Base-by-base conservation (phyloP, 1,140 invertebrate species). In the Drosophila auraria region DNA sequence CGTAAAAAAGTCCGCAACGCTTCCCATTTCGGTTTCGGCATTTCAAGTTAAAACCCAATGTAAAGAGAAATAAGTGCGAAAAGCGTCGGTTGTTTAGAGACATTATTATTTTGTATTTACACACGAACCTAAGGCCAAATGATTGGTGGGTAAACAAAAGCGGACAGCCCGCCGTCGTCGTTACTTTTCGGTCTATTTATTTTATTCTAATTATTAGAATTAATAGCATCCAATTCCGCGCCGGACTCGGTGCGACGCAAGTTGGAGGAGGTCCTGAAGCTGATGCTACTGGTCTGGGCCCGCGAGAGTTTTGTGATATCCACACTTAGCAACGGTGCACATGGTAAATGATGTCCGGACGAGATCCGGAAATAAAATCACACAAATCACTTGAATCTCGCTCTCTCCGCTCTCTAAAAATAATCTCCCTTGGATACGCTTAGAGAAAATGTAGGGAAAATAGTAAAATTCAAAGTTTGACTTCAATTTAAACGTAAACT, bases 211-310 rank as follows among this genome's bases (percentile, higher is more conserved):
- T 57, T 63, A 38, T 25, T 27, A 93, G 92, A 93, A 70, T 54
- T 93, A 65, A 91, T 93, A 44, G 72, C 91, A 17, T 91, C 91
- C 15, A 93, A 80, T 87, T 94, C 92, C 60, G 92, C 91, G 82
- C 94, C 89, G 91, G 94, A 94, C 49, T 95, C 94, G 72, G 91
- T 97, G 57, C 95, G 95, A 80, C 94, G 94, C 49, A 95, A 95
- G 82, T 94, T 97, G 77, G 96, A 97, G 91, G 96, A 97, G 90
- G 94, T 97, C 60, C 94, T 97, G 78, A 96, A 96, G 93, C 94
- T 96, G 74, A 97, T 97, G 96, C 94, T 97, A 62, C 93, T 96
- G 74, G 95, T 97, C n/a, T 97, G 96, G 96, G 96, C 96, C 92
- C 95, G 95, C 75, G 96, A 97, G 91, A 95, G 95, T 78, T 94